Percentiles rank a stretch among this genome's conserved stretches.
phyloP scores from a whole-genome alignment of 2,797 vertebrate genomes.

The Melanogrammus aeglefinus region DNA sequence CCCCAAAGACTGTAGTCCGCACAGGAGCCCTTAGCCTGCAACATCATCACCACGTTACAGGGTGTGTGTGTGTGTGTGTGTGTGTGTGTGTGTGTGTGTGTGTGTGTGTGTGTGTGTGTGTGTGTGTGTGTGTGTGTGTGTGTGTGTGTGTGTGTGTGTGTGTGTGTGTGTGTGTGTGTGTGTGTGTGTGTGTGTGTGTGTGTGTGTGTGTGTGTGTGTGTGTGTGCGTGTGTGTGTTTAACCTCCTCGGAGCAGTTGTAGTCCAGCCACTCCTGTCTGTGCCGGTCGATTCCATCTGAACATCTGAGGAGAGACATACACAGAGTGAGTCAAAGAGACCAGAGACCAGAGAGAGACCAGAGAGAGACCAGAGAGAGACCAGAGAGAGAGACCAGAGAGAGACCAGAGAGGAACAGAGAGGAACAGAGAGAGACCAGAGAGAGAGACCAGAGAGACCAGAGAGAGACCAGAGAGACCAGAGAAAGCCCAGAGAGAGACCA shows the following conservation, averaged over 20 bases:
- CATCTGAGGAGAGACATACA: conserved; percentile 72
- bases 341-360: no score
- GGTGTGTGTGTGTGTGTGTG: neutral
- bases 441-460: no score
- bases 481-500: no score
- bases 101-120: neutral
- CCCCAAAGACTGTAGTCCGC: conserved; percentile 75
- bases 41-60: conserved; percentile 11
- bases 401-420: no score
- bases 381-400: no score
- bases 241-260: conserved; percentile 87
- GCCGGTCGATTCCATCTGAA: conserved; percentile 89
- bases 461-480: no score
- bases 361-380: no score
- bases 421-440: no score
- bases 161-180: neutral
- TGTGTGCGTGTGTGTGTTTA: no score
- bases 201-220: neutral
- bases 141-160: neutral
- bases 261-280: conserved; percentile 91
- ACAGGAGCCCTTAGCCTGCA: conserved; percentile 79
- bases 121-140: no score
- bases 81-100: neutral
- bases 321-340: no score
- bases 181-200: neutral